Base-by-base conservation (phyloP, 1,140 invertebrate species). In the Drosophila baimaii region DNA sequence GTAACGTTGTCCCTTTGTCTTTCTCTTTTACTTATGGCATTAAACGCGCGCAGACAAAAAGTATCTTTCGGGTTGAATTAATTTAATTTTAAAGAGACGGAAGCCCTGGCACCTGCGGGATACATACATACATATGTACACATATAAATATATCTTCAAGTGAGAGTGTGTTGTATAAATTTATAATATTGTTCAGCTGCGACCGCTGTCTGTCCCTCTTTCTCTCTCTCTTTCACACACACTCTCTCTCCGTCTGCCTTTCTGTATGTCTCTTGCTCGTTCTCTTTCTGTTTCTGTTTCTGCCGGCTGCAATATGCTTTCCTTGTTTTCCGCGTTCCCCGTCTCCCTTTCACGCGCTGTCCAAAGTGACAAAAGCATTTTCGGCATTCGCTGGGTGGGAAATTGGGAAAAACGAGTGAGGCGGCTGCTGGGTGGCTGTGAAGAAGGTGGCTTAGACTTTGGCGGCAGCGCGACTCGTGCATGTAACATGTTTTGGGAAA, bases 161-260 rank as follows among this genome's bases (percentile, higher is more conserved):
- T 39, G 61, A 37, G 55, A 35, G 37, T 62, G 44, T 61, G 63
- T 61, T 78, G 79, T 78, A 74, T 81, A 65, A 83, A 83, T 82
- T 83, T 82, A 75, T 75, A 82, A 75, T 83, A 65, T 73, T 79
- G 73, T 83, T 75, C 63, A 82, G 63, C 69, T 81, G 69, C 62
- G 44, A 27, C 62, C 62, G 57, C 37, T 63, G 59, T 79, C 63
- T 51, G 61, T 27, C 15, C 19, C 19, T 29, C 33, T 25, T 31
- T 7, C 31, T 19, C 33, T 19, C n/a, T 66, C 25, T 46, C 27
- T 39, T 27, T 46, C 23, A 1, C 29, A 8, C 35, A n/a, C 13
- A 15, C 47, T 19, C 29, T 31, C 41, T 62, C 56, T 58, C 46
- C 17, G 61, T 21, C 9, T 35, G 19, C 12, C 21, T 31, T 33